Percentiles rank a stretch among this genome's conserved stretches.
These are phyloP conservation scores for Ageneiosus marmoratus DNA, from an alignment of 2,113 vertebrate genomes.

Conservation along the genomic window DNA sequence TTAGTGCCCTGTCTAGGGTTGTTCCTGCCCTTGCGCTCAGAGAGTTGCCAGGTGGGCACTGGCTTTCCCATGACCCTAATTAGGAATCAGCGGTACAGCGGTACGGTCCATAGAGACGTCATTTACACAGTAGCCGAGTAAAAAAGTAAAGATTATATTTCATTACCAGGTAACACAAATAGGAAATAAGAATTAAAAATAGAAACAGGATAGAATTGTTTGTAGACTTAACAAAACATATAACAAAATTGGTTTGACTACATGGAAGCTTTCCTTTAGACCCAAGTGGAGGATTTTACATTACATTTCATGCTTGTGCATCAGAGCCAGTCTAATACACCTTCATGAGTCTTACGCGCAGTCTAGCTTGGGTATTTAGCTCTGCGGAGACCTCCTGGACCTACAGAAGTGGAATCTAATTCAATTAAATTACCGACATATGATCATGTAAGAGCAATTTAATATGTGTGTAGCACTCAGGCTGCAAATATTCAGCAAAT, in stretches of 20 bases:
- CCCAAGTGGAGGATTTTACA: neutral
- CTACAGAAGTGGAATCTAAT: neutral
- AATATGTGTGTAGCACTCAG: neutral
- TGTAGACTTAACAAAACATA: neutral
- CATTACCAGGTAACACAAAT: too few species aligned
- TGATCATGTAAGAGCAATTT: neutral
- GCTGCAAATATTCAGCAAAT: neutral
- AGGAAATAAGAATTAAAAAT: too few species aligned
- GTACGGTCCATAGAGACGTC: too few species aligned
- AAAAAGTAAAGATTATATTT: too few species aligned
- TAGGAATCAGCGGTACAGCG: too few species aligned
- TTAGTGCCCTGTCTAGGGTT: too few species aligned
- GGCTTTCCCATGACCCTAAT: too few species aligned
- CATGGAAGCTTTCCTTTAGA: neutral
- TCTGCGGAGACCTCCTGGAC: neutral
- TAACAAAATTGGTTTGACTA: neutral
- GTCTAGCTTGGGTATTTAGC: neutral
- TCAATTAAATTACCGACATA: constrained; percentile 10
- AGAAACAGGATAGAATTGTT: too few species aligned
- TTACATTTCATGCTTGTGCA: neutral
- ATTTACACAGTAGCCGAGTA: too few species aligned
- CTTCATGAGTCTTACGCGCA: neutral
- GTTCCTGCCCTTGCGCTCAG: too few species aligned
- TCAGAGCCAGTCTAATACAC: neutral
- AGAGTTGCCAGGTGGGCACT: too few species aligned